Base-by-base conservation (phyloP, 2,888 invertebrate genomes). In the Agriotes lineatus region DNA sequence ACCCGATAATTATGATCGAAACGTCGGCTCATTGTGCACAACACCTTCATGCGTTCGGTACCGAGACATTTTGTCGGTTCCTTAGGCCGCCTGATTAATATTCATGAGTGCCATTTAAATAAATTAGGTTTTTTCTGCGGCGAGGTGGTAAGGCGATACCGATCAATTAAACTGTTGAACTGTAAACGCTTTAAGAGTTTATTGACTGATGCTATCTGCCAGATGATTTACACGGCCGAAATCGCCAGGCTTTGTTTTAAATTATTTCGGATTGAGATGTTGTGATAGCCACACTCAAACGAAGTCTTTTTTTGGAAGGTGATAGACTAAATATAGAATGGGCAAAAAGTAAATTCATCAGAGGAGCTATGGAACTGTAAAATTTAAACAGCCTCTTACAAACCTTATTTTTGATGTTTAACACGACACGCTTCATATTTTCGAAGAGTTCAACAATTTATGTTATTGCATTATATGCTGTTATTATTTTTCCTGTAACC, bases 1-100 rank as follows among this genome's bases (percentile, higher is more conserved):
- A 65, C 58, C 58, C 18, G 50, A 52, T 59, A 65, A 65, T 65
- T 65, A 65, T 58, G 58, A 58, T 65, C 54, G 58, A 65, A 52
- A 44, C 30, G 65, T 42, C 58, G 58, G 65, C 39, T 65, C 19
- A 65, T 58, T 58, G 65, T 52, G 58, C n/a, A 37, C 35, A 65
- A 50, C 65, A 59, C 65, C 35, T 59, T 42, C 65, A 37, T 50
- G 19, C 58, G 44, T 64, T 64, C 44, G 33, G 56, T 56, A 64
- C 44, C 18, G 25, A 54, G 18, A 25, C 42, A 39, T 62, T 62
- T 52, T 6, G 52, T 54, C 54, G 62, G 52, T 30, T 42, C 48
- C 54, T 45, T 44, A 18, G n/a, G 64, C n/a, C 20, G 16, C 16
- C 18, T 16, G 45, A 64, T 64, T 64, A 64, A 64, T 64, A 64